These are phyloP conservation scores for Latrodectus elegans DNA, from an alignment of 2,888 invertebrate genomes.

Conservation along the genomic window DNA sequence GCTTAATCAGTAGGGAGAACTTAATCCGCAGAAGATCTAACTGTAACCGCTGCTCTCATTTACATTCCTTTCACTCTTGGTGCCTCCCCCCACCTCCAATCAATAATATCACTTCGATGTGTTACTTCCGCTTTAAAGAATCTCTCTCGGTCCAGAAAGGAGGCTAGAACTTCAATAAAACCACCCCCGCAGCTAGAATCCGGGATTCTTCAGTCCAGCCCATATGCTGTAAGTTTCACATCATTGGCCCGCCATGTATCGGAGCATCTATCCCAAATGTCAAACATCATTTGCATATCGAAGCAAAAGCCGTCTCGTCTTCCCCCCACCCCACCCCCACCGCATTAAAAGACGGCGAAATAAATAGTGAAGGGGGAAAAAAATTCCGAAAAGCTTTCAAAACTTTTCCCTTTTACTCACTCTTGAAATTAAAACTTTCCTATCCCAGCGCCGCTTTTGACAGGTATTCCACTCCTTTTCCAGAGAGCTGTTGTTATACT, in stretches of 20 bases:
- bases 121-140: slow-evolving; percentile 38
- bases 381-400: slow-evolving; percentile 16
- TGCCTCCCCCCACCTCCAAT: neutral
- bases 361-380: neutral
- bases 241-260: slow-evolving; percentile 48
- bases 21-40: too few relatives aligned
- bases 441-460: slow-evolving; percentile 23
- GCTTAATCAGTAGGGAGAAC: too few relatives aligned
- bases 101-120: slow-evolving; percentile 35
- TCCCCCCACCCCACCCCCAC: neutral
- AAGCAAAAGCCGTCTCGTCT: neutral
- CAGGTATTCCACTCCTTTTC: slow-evolving; percentile 13
- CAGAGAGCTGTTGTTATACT: slow-evolving; percentile 12
- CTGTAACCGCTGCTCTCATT: too few relatives aligned
- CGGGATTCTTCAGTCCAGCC: slow-evolving; percentile 21
- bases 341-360: too few relatives aligned
- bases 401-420: slow-evolving; percentile 14
- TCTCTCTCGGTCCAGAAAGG: neutral
- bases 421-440: slow-evolving; percentile 56
- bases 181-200: slow-evolving; percentile 1
- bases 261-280: slow-evolving; percentile 60
- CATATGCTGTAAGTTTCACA: slow-evolving; percentile 37
- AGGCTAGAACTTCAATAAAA: neutral
- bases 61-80: too few relatives aligned
- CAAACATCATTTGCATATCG: slow-evolving; percentile 62